Conservation (phyloP, 2,888 invertebrate genomes). For the Papilio gigon region DNA sequence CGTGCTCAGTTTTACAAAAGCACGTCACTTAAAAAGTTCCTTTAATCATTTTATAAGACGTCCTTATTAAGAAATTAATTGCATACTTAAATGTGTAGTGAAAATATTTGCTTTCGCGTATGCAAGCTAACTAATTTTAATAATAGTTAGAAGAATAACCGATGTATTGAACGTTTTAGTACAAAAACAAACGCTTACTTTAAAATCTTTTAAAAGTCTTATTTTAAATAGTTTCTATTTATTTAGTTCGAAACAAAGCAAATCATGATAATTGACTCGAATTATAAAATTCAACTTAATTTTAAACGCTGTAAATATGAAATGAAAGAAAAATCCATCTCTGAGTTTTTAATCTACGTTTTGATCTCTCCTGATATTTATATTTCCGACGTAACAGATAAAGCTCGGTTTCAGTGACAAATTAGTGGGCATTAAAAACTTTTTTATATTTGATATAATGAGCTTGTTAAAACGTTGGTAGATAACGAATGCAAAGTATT, state of each 20-base stretch:
- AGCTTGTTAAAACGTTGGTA: constrained; percentile 16
- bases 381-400: constrained; percentile 13
- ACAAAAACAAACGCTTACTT: no score
- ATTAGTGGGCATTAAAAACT: constrained; percentile 20
- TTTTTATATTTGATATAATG: constrained; percentile 12
- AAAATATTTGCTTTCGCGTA: neutral
- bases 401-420: constrained; percentile 22
- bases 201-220: no score
- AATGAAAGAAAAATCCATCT: constrained; percentile 3
- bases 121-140: neutral
- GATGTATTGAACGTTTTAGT: no score
- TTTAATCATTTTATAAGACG: neutral
- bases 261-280: neutral
- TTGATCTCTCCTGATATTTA: constrained; percentile 13
- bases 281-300: neutral
- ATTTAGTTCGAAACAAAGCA: neutral
- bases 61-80: constrained; percentile 2
- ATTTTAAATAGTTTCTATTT: no score
- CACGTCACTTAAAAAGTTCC: neutral
- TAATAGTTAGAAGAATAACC: no score
- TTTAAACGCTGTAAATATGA: constrained; percentile 6
- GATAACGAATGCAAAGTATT: neutral
- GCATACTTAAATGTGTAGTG: neutral
- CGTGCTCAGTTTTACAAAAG: neutral
- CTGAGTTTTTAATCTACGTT: constrained; percentile 5